Percentiles rank a stretch among this genome's conserved stretches.
Evolutionary conservation across 2,113 vertebrate species (phyloP).

Genomic region (Peromyscus polionotus): DNA sequence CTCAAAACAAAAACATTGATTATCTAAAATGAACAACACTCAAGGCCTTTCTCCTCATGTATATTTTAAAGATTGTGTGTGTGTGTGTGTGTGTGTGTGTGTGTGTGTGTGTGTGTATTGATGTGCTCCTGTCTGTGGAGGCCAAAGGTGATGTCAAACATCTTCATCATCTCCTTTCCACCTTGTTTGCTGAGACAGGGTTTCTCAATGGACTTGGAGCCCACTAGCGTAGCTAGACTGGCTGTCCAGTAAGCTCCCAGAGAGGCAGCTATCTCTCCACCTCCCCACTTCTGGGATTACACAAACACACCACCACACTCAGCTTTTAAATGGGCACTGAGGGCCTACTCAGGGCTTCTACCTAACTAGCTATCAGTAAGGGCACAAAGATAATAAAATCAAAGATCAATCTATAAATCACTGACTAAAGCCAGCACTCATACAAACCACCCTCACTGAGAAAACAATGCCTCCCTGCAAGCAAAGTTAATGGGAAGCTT

Average conservation of each 20-base stretch:
- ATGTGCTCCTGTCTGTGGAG: not conserved
- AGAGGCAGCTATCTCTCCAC: not conserved
- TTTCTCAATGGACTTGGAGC: not conserved
- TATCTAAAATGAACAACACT: not conserved
- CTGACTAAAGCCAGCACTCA: rapidly evolving
- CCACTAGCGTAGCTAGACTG: no score
- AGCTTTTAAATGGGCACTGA: not conserved
- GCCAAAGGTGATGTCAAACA: not conserved
- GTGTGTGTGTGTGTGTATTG: not conserved
- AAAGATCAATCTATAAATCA: not conserved
- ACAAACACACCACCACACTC: not conserved
- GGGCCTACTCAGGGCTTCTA: not conserved
- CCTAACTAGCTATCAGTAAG: not conserved
- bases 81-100: not conserved
- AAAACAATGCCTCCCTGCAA: not conserved
- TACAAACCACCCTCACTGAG: not conserved
- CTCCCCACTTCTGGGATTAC: not conserved
- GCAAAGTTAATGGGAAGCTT: not conserved
- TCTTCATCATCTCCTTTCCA: not conserved
- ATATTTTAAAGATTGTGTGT: not conserved
- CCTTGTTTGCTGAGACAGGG: not conserved
- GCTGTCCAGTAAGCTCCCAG: not conserved
- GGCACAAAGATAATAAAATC: not conserved
- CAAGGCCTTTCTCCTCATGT: not conserved
- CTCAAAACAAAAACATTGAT: not conserved